Base-by-base conservation (phyloP, 2,888 invertebrate genomes). In the Leucophenga maculata region DNA sequence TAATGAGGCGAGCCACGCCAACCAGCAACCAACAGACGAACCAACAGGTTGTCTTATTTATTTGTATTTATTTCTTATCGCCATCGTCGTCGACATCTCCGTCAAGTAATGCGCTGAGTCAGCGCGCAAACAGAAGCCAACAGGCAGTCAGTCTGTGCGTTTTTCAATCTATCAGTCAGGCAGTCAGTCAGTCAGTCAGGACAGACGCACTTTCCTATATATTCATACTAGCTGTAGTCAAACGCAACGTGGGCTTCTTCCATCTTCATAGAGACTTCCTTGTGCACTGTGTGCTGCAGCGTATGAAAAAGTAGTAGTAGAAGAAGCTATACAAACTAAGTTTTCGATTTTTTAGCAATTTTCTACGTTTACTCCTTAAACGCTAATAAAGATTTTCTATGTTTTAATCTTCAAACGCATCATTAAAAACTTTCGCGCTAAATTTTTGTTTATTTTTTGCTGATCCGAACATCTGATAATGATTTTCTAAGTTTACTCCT, bases 81-180 rank as follows among this genome's bases (percentile, higher is more conserved):
- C 26, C 57, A 22, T 22, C 22, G 26, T 22, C 22, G 66, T 52
- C n/a, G n/a, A n/a, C n/a, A n/a, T n/a, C n/a, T n/a, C n/a, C n/a
- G n/a, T n/a, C n/a, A 31, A 54, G 68, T 67, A 71, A 72, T 69
- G 66, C 75, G 80, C 83, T 83, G 80, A 80, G 80, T 80, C 80
- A 80, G 82, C 72, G 80, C 77, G 80, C 80, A 80, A 80, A 80
- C 80, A 80, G 83, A 80, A 80, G 80, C 80, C 82, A 83, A 74
- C 77, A 76, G 74, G 72, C 72, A 46, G 62, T 64, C 72, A 77
- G 70, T 70, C 71, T 73, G 67, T 71, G 69, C 14, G 20, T 31
- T 76, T 75, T 75, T 78, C 80, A 75, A 72, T 75, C 80, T 79
- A 75, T 77, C 80, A 80, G 13, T 50, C 18, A n/a, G 74, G 62